Evolutionary conservation across 2,888 invertebrate genomes (phyloP), one percentile per base, ranked within the genome.

Genomic region (Himalopsyche anomala): DNA sequence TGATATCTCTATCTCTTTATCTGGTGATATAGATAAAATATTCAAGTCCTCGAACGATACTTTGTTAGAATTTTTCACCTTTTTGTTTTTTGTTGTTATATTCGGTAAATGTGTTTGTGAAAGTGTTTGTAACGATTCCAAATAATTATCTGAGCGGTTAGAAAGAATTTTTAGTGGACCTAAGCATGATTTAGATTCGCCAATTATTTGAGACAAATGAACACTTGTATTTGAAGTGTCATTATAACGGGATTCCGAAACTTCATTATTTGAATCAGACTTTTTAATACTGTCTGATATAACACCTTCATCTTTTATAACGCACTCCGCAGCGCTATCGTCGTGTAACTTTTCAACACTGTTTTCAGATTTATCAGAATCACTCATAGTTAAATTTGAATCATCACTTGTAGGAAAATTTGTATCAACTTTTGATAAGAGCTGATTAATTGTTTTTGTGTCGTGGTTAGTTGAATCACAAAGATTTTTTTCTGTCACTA

Each of bases 311-410:
- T 74, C 15, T 74, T 74, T 36, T 74, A 15, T 2, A 1, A 38
- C 15, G 15, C 74, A 28, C 5, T 74, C 36, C 11, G 74, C 12
- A 12, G 11, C 36, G 12, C 28, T 28, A 15, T 36, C 38, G 8
- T 74, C 74, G 28, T 36, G 74, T 5, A 74, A 28, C 38, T 74
- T 38, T 38, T 38, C 69, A 36, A 9, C 28, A 69, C 28, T 12
- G 36, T 74, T 36, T 15, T 36, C 74, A 74, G 74, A 74, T 74
- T 74, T 28, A 38, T 36, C 15, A 74, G 38, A 74, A 74, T 38
- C 74, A 74, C 36, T 74, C 74, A 74, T 74, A 74, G 38, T 74
- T 74, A 74, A 74, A 74, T 36, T 74, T 28, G 74, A 74, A 74
- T 74, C 74, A 74, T 74, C 74, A 74, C 28, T 74, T 15, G 36